Conservation (phyloP, 2,888 invertebrate genomes). For the Tetragnatha montana region DNA sequence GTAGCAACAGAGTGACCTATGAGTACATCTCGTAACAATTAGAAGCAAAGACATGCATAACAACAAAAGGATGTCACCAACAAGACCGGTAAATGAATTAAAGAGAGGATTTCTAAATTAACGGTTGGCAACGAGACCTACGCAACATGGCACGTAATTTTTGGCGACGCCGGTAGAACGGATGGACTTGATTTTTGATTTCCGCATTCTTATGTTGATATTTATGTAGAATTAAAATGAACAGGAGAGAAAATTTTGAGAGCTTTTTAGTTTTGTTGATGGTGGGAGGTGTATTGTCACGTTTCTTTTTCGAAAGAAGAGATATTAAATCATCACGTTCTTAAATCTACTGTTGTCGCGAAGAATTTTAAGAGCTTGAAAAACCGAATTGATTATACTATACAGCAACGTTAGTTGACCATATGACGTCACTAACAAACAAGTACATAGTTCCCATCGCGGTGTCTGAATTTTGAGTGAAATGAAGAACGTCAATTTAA, state of each 20-base stretch:
- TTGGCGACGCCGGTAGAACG: background rate
- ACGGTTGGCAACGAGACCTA: background rate
- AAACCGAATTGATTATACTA: no score
- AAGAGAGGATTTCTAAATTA: background rate
- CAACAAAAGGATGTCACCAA: constrained; percentile 6
- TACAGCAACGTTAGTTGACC: no score
- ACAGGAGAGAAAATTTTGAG: background rate
- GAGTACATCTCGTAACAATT: constrained; percentile 25
- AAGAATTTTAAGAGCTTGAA: no score
- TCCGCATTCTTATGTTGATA: constrained; percentile 43
- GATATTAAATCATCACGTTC: no score
- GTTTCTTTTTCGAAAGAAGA: no score
- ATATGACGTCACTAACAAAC: no score
- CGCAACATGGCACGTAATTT: constrained; percentile 12
- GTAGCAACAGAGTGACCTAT: constrained; percentile 10
- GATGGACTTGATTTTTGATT: constrained; percentile 11
- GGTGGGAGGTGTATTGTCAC: no score
- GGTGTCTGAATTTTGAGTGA: no score
- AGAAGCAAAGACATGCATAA: constrained; percentile 32
- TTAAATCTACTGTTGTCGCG: no score
- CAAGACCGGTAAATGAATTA: background rate
- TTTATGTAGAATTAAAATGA: constrained; percentile 11
- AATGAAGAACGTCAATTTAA: no score
- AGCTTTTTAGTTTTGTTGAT: background rate
- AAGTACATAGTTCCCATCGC: no score